Evolutionary conservation across 2,113 vertebrate species (phyloP).

Genomic region (Thalassarche chlororhynchos): DNA sequence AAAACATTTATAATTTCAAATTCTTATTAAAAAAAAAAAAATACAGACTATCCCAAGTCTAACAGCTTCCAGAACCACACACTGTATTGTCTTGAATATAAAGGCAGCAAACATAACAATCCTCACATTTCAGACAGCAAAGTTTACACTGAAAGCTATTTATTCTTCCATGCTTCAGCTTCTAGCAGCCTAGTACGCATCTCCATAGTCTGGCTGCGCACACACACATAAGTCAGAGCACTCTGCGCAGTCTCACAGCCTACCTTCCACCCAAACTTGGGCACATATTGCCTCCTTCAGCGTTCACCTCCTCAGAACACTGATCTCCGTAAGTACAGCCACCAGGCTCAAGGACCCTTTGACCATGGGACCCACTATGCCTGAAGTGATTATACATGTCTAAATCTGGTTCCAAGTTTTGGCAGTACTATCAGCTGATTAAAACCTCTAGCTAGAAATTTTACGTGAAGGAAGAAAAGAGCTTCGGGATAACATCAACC

Average conservation of each 20-base stretch:
- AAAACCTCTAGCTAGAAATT: not conserved
- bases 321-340: accelerated
- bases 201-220: not conserved
- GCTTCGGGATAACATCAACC: not conserved
- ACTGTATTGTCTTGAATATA: not conserved
- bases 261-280: not conserved
- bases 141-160: not conserved
- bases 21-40: not conserved
- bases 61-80: not conserved
- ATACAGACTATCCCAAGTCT: not conserved
- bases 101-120: not conserved
- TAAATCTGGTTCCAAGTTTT: not conserved
- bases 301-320: not conserved
- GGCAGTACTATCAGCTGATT: not conserved
- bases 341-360: not conserved
- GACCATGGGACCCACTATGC: not conserved
- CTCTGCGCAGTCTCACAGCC: not conserved
- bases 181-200: not conserved
- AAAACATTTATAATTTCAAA: not conserved
- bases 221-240: not conserved
- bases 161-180: not conserved
- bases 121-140: not conserved
- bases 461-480: not conserved
- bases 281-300: not conserved
- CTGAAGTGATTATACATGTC: not conserved